Conservation (phyloP, 2,113 vertebrate species). For the Perca flavescens region DNA sequence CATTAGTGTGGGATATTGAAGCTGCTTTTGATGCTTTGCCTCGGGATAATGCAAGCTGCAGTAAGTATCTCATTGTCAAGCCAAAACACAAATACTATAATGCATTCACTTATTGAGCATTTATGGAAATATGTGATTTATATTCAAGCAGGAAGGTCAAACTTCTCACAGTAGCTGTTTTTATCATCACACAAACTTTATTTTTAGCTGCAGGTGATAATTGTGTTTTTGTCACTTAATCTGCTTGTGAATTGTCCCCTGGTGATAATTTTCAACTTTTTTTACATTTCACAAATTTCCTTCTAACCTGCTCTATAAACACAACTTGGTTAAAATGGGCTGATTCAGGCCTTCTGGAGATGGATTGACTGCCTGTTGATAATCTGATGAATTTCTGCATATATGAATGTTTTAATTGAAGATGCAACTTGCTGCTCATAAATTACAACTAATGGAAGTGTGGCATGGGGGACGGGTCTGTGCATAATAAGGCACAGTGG, state of each 20-base stretch:
- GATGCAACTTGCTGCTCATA: constrained; percentile 70
- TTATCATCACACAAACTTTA: constrained; percentile 23
- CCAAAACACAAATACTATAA: constrained; percentile 56
- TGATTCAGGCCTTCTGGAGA: constrained; percentile 67
- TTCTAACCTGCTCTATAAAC: constrained; percentile 48
- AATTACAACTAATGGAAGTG: constrained; percentile 73
- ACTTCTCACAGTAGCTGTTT: constrained; percentile 22
- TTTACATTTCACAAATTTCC: constrained; percentile 42
- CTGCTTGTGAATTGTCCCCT: not conserved
- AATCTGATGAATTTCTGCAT: constrained; percentile 74
- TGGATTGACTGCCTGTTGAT: constrained; percentile 74
- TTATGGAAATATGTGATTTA: constrained; percentile 58
- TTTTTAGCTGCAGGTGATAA: constrained; percentile 29
- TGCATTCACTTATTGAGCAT: constrained; percentile 51
- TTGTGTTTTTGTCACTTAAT: constrained; percentile 22
- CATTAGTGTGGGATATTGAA: constrained; percentile 62
- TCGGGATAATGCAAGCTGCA: constrained; percentile 37
- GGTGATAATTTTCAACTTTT: constrained; percentile 50
- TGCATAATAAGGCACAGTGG: constrained; percentile 71
- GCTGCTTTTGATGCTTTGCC: constrained; percentile 53
- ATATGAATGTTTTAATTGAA: constrained; percentile 73
- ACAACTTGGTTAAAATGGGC: constrained; percentile 57
- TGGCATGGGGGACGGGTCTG: constrained; percentile 58
- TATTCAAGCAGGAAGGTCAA: constrained; percentile 55
- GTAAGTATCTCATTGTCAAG: constrained; percentile 49